Percentiles rank a stretch among this genome's conserved stretches.
These are phyloP conservation scores for Noctilio leporinus DNA, from an alignment of 2,113 vertebrate species.

Conservation along the genomic window DNA sequence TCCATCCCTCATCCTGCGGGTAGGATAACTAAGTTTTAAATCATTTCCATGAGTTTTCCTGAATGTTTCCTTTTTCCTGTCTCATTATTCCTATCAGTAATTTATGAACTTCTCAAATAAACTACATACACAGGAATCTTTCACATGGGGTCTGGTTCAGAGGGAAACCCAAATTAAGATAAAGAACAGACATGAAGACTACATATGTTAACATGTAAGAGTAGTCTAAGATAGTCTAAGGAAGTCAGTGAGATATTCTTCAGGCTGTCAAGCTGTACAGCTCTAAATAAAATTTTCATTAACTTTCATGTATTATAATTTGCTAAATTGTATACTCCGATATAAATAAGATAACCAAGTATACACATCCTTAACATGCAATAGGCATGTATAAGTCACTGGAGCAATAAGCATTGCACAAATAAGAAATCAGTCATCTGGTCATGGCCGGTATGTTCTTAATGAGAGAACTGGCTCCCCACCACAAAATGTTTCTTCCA, in stretches of 20 bases:
- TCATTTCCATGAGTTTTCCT: neutral
- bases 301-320: neutral
- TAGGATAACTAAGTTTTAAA: neutral
- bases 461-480: neutral
- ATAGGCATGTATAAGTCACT: neutral
- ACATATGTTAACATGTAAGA: neutral
- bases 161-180: neutral
- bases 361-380: neutral
- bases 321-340: neutral
- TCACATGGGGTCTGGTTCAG: neutral
- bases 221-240: neutral
- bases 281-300: neutral
- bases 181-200: neutral
- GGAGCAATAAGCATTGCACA: neutral
- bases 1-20: neutral
- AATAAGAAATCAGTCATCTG: neutral
- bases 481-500: conserved; percentile 31
- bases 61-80: neutral
- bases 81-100: neutral
- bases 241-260: neutral
- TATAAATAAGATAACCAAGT: neutral
- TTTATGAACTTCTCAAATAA: neutral
- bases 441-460: neutral
- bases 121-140: neutral
- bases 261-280: neutral